Percentiles rank a stretch among this genome's conserved stretches.
Evolutionary conservation across 2,797 vertebrate species (phyloP).

Genomic region (Allenopithecus nigroviridis): DNA sequence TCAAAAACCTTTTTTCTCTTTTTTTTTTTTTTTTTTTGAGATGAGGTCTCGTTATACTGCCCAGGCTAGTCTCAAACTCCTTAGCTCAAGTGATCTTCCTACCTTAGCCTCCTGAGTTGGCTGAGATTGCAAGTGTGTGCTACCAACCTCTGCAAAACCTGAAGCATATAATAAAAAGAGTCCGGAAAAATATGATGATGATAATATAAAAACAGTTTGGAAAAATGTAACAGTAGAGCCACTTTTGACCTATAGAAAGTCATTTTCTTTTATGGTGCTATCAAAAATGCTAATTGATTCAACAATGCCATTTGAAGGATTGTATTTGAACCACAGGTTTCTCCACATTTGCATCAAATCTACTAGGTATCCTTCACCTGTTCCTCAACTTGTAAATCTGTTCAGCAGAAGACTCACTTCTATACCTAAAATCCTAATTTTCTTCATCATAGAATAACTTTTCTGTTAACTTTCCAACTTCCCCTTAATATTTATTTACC

Average conservation of each 20-base stretch:
- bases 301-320: background rate
- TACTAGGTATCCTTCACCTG: background rate
- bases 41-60: background rate
- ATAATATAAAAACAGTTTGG: background rate
- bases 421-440: background rate
- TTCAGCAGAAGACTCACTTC: background rate
- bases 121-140: background rate
- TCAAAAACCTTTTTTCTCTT: background rate
- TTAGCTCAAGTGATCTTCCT: background rate
- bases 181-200: too few relatives aligned
- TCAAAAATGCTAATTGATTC: background rate
- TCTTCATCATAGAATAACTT: background rate
- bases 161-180: too few relatives aligned
- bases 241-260: background rate
- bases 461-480: background rate
- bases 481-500: background rate
- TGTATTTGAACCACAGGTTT: background rate
- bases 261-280: background rate
- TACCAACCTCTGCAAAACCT: background rate
- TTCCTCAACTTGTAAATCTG: background rate
- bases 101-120: background rate
- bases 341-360: background rate
- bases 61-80: background rate
- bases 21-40: background rate
- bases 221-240: background rate